Evolutionary conservation across 92 coral and sea anemone species (phyloP).

Genomic region (Meandrina meandrites): DNA sequence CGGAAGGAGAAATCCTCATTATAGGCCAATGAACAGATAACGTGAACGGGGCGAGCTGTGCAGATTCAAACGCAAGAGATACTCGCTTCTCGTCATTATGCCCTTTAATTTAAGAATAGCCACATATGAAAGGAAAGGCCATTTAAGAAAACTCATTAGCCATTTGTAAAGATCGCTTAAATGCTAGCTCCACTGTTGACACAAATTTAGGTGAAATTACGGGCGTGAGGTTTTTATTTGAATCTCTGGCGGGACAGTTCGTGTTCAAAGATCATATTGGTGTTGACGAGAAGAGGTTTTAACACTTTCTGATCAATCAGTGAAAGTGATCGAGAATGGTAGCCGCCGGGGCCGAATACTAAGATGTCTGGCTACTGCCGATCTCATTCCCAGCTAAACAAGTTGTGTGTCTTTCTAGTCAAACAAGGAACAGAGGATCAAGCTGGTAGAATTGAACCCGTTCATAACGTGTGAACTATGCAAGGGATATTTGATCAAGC

Average conservation of each 20-base stretch:
- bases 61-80: constrained; percentile 1
- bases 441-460: constrained; percentile 67
- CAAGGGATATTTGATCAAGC: constrained; percentile 82
- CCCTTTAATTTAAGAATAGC: neutral
- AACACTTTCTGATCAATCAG: constrained; percentile 15
- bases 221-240: constrained; percentile 35
- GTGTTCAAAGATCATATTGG: constrained; percentile 9
- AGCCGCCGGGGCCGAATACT: neutral
- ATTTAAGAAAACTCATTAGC: constrained; percentile 40
- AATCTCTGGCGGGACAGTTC: neutral
- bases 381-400: neutral
- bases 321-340: neutral
- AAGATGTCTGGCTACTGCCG: neutral
- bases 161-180: constrained; percentile 26
- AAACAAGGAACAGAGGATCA: constrained; percentile 74
- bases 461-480: constrained; percentile 80
- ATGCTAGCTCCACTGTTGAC: constrained; percentile 35
- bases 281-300: constrained; percentile 2
- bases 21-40: constrained; percentile 17
- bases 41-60: constrained; percentile 22
- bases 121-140: constrained; percentile 16
- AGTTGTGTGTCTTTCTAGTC: constrained; percentile 71
- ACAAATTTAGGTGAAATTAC: constrained; percentile 42
- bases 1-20: constrained; percentile 39
- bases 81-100: neutral